A percentile compares a stretch with the other conserved stretches of the same genome.
phyloP scores from a whole-genome alignment of 1,140 invertebrate species.

The Caenorhabditis inopinata region DNA sequence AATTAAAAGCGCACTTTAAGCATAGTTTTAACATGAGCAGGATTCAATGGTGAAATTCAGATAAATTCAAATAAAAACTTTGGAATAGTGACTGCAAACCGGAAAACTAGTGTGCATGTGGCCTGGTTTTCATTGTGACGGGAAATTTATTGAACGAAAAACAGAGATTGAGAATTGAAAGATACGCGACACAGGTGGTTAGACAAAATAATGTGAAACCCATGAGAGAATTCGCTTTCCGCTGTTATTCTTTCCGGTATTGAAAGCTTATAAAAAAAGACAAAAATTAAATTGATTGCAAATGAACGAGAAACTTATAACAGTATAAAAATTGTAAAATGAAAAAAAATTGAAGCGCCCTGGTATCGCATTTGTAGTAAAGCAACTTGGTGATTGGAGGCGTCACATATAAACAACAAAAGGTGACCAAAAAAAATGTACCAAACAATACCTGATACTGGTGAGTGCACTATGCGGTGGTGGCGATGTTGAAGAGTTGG shows the following conservation, averaged over 20 bases:
- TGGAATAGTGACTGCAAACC: not conserved
- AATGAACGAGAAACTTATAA: too few relatives aligned
- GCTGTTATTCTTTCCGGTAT: too few relatives aligned
- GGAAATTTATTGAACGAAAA: slow-evolving; percentile 24
- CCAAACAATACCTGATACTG: slow-evolving; percentile 18
- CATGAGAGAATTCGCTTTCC: not conserved
- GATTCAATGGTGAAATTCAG: not conserved
- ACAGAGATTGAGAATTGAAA: not conserved
- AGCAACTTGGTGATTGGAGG: too few relatives aligned
- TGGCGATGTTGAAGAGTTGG: not conserved
- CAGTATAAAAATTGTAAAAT: too few relatives aligned
- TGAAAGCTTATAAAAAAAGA: too few relatives aligned
- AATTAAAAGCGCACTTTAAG: too few relatives aligned
- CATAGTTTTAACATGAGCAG: too few relatives aligned
- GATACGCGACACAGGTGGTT: not conserved
- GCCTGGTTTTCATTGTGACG: not conserved
- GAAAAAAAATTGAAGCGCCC: too few relatives aligned
- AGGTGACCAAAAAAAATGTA: not conserved
- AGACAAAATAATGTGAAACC: slow-evolving; percentile 20
- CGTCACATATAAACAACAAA: not conserved
- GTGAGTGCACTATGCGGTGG: slow-evolving; percentile 14
- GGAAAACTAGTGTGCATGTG: not conserved
- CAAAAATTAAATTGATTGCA: too few relatives aligned
- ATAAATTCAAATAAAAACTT: not conserved
- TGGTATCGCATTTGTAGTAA: too few relatives aligned